phyloP scores from a whole-genome alignment of 1,140 invertebrate species.

The Epicauta chinensis region DNA sequence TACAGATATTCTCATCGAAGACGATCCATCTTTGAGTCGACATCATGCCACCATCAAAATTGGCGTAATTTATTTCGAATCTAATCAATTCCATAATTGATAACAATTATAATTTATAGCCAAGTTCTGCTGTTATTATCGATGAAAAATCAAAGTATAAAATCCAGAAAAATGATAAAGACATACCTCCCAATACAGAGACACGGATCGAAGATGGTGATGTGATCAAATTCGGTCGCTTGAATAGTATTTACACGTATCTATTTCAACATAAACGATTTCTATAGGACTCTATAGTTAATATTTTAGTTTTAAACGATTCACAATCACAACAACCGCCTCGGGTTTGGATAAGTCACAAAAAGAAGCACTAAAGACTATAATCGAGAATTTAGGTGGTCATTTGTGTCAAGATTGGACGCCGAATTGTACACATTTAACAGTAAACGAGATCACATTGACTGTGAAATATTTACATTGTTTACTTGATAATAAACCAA shows the following conservation, averaged over 20 bases:
- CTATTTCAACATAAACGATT: neutral
- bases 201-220: conserved; percentile 36
- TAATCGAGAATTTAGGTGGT: conserved; percentile 1
- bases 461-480: conserved; percentile 11
- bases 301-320: conserved; percentile 10
- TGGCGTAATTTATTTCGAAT: conserved; percentile 31
- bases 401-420: neutral
- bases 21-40: conserved; percentile 42
- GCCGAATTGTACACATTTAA: conserved; percentile 3
- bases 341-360: conserved; percentile 7
- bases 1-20: conserved; percentile 35
- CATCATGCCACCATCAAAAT: conserved; percentile 40
- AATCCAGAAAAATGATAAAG: conserved; percentile 39
- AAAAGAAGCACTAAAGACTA: conserved; percentile 3
- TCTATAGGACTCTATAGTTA: too few species aligned
- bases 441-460: conserved; percentile 3
- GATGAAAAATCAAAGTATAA: conserved; percentile 46
- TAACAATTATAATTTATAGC: conserved; percentile 13
- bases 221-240: conserved; percentile 8
- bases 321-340: conserved; percentile 1
- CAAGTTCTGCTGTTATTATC: conserved; percentile 32
- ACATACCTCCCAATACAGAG: conserved; percentile 30
- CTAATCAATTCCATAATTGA: too few species aligned
- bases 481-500: conserved; percentile 8
- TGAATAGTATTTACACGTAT: conserved; percentile 8